Conservation (phyloP, 2,797 vertebrate species). For the Sparidentex hasta region DNA sequence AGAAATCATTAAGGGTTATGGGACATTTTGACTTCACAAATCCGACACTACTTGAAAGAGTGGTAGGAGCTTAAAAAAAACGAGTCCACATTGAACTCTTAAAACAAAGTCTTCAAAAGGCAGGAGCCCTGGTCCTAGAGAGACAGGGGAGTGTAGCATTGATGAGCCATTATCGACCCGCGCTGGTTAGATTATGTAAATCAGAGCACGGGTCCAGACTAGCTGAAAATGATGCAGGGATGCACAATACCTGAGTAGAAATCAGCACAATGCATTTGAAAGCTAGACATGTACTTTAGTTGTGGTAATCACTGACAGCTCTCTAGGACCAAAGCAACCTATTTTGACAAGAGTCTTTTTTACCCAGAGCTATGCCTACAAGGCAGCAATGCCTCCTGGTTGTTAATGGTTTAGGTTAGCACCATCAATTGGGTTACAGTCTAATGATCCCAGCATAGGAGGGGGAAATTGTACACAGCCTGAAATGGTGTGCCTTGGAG, state of each 20-base stretch:
- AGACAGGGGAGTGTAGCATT: constrained; percentile 18
- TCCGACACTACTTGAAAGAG: constrained; percentile 45
- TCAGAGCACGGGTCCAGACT: constrained; percentile 3
- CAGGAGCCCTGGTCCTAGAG: constrained; percentile 45
- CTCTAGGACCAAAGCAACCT: constrained; percentile 47
- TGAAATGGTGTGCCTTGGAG: constrained; percentile 35
- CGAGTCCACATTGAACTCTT: constrained; percentile 35
- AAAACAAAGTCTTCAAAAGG: constrained; percentile 48
- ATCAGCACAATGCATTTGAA: constrained; percentile 38
- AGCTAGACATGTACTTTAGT: constrained; percentile 17
- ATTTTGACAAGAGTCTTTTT: constrained; percentile 17
- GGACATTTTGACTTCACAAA: constrained; percentile 24
- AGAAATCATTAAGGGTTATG: neutral
- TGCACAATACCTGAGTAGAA: constrained; percentile 62
- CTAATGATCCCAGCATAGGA: neutral
- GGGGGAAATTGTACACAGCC: constrained; percentile 14
- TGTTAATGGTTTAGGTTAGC: constrained; percentile 24
- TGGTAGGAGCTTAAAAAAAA: constrained; percentile 38
- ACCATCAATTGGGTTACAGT: constrained; percentile 5
- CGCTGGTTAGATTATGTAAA: neutral
- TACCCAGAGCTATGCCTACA: constrained; percentile 43
- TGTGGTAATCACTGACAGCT: constrained; percentile 12
- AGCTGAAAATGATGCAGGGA: constrained; percentile 39
- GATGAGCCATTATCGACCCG: constrained; percentile 18
- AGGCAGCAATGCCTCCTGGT: constrained; percentile 23